Base-by-base conservation (phyloP, 2,888 invertebrate species). In the Drosophila pseudotalamancana region DNA sequence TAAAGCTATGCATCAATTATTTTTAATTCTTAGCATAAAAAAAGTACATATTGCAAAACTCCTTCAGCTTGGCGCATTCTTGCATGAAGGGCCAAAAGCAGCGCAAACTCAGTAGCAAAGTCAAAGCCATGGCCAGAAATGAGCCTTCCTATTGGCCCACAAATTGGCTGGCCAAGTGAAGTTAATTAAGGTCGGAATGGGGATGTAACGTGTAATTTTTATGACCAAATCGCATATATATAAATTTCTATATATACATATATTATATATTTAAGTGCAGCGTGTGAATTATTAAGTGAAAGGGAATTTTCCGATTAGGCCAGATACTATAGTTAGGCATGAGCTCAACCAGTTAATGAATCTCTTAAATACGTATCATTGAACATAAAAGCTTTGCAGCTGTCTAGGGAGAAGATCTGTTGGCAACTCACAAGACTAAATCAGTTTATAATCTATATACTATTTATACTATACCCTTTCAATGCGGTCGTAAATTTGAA, bases 51-150 rank as follows among this genome's bases (percentile, higher is more conserved):
- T n/a, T 21, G 21, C 3, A n/a, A 40, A 31, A 32, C 49, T 85
- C 80, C 82, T 78, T 78, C 85, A 64, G 34, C 16, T 5, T 6
- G 16, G 32, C 4, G 65, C 85, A 78, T 82, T 81, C 82, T 85
- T 75, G 86, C 86, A 76, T 85, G 86, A 81, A 81, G 79, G 81
- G 77, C 61, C 37, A n/a, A 14, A 46, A 16, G 6, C 27, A 19
- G 6, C 18, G 18, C 1, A 25, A 25, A 8, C 6, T 3, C 25
- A 25, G 25, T 8, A 9, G 6, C 82, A 83, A 75, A 81, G 82
- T 74, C 78, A 84, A 71, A 72, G 82, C 51, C 64, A 55, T 9
- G 12, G 32, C 12, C 37, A 14, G 25, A 12, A 9, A 8, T 29
- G 40, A 29, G 53, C 64, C 55, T 50, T 39, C 27, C 45, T 31